These are phyloP conservation scores for Cyanocitta stelleri DNA, from an alignment of 2,113 vertebrate species.

Conservation along the genomic window DNA sequence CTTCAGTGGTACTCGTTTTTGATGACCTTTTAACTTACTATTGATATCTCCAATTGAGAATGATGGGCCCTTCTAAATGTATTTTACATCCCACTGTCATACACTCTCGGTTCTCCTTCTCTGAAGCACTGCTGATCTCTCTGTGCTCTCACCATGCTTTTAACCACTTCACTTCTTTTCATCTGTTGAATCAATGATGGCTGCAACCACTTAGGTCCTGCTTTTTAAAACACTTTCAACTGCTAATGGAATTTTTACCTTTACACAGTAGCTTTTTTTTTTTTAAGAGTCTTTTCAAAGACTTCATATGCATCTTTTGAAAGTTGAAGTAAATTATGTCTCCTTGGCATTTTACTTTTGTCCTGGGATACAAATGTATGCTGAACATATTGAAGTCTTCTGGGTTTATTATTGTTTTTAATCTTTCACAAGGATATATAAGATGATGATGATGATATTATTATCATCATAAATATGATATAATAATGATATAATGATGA, in stretches of 20 bases:
- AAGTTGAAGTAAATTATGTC: background rate
- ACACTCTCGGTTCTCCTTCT: background rate
- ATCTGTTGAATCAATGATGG: background rate
- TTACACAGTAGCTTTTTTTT: background rate
- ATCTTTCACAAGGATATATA: background rate
- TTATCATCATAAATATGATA: background rate
- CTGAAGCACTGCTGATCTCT: background rate
- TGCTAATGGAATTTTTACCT: background rate
- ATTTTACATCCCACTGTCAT: background rate
- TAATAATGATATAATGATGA: background rate
- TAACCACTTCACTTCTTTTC: background rate
- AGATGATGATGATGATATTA: background rate
- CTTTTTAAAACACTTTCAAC: background rate
- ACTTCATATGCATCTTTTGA: background rate
- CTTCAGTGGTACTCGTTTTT: background rate
- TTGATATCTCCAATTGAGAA: background rate
- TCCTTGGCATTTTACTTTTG: background rate
- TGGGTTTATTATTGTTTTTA: background rate
- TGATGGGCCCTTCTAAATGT: background rate
- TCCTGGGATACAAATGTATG: background rate
- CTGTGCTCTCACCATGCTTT: background rate
- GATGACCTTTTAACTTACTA: background rate
- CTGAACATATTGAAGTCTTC: background rate
- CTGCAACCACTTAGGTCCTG: background rate
- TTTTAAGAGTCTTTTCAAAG: background rate